These are phyloP conservation scores for Scopus umbretta DNA, from an alignment of 2,113 vertebrate genomes.

Conservation along the genomic window DNA sequence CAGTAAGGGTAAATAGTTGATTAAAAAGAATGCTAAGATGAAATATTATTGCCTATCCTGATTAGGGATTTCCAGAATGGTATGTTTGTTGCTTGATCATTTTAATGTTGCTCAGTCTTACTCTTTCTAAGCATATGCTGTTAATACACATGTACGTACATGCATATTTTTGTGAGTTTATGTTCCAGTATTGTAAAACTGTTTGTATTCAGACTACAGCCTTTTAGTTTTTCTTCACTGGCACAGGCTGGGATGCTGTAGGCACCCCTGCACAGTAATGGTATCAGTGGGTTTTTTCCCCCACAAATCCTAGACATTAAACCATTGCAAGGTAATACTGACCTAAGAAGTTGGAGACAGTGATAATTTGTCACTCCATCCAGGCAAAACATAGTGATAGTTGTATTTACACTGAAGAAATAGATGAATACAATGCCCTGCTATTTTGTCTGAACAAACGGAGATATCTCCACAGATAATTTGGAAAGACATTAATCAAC, in stretches of 20 bases:
- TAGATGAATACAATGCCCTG: background rate
- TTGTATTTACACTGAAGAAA: background rate
- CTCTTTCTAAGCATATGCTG: background rate
- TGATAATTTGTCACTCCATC: background rate
- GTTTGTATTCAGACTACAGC: background rate
- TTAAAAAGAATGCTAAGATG: background rate
- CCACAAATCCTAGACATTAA: background rate
- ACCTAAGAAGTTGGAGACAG: background rate
- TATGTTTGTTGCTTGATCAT: background rate
- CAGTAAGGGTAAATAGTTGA: background rate
- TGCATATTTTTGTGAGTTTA: background rate
- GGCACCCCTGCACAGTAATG: background rate
- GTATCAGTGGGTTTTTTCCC: fast-evolving
- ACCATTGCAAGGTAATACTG: background rate
- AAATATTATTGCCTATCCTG: background rate
- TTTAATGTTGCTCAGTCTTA: background rate
- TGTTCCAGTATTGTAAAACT: background rate
- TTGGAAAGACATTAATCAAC: background rate
- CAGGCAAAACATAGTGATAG: background rate
- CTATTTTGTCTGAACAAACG: background rate
- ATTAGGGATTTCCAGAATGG: background rate
- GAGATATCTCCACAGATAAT: background rate
- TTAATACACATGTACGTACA: background rate
- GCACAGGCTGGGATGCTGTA: background rate
- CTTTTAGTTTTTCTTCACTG: background rate